These are phyloP conservation scores for Loriculus beryllinus DNA, from an alignment of 2,797 vertebrate species.

Conservation along the genomic window DNA sequence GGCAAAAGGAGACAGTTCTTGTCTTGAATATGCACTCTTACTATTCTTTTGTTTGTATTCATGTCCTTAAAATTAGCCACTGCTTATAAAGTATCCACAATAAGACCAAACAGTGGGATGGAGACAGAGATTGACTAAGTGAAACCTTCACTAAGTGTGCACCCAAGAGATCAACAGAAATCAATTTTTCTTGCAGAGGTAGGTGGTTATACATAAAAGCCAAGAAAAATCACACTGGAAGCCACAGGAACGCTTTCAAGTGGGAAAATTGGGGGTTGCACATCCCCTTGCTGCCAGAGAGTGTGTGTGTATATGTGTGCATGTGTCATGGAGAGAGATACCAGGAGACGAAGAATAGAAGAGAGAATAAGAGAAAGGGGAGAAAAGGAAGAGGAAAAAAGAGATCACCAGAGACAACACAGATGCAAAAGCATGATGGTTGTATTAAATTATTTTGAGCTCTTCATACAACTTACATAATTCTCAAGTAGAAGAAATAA, in stretches of 20 bases:
- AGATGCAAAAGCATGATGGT: not conserved
- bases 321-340: not conserved
- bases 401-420: not conserved
- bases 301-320: not conserved
- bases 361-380: not conserved
- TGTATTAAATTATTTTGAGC: conserved; percentile 29
- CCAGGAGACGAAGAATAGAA: not conserved
- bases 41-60: not conserved
- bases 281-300: not conserved
- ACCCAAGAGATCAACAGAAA: conserved; percentile 35
- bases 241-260: not conserved
- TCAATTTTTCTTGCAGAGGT: conserved; percentile 29
- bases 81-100: not conserved
- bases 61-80: not conserved
- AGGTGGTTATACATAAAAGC: conserved; percentile 15
- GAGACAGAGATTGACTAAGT: not conserved
- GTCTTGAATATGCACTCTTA: not conserved
- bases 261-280: not conserved
- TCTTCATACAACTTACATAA: conserved; percentile 9
- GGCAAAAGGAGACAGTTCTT: not conserved
- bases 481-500: conserved; percentile 44
- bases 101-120: not conserved
- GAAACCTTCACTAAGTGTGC: conserved; percentile 6
- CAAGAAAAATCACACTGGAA: conserved; percentile 25
- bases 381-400: not conserved